Percentiles rank a stretch among this genome's conserved stretches.
Conservation (phyloP, 2,797 vertebrate species). For the Pelobates cultripes region DNA sequence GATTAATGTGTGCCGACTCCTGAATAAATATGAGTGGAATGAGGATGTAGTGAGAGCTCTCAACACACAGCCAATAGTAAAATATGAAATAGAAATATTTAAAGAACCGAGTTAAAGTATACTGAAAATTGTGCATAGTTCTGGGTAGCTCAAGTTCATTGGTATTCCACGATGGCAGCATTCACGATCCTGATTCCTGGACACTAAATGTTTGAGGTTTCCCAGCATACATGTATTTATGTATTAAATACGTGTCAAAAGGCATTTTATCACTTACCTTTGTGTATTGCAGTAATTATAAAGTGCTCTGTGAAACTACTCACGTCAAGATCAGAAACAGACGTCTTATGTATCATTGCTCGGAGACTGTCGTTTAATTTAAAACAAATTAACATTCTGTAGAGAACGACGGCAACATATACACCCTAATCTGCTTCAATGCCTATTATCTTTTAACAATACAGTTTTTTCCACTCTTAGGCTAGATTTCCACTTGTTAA, state of each 20-base stretch:
- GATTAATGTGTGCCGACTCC: too few species aligned
- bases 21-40: too few species aligned
- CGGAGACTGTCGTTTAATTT: conserved; percentile 67
- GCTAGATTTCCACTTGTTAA: conserved; percentile 66
- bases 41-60: too few species aligned
- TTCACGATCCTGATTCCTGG: too few species aligned
- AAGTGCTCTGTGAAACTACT: neutral
- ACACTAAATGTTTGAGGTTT: too few species aligned
- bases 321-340: conserved; percentile 45
- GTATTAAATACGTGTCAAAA: neutral
- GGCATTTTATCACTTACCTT: conserved; percentile 13
- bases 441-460: conserved; percentile 60
- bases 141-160: too few species aligned
- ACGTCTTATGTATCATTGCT: conserved; percentile 48
- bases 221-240: too few species aligned
- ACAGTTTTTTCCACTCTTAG: conserved; percentile 49
- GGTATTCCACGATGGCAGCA: too few species aligned
- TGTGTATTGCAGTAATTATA: conserved; percentile 26
- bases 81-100: too few species aligned
- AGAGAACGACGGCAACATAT: conserved; percentile 64
- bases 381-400: conserved; percentile 73
- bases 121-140: too few species aligned
- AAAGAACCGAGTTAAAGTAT: too few species aligned
- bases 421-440: conserved; percentile 56
- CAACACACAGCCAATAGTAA: too few species aligned